phyloP scores from a whole-genome alignment of 1,140 invertebrate genomes.

The Andrena cerasifolii region DNA sequence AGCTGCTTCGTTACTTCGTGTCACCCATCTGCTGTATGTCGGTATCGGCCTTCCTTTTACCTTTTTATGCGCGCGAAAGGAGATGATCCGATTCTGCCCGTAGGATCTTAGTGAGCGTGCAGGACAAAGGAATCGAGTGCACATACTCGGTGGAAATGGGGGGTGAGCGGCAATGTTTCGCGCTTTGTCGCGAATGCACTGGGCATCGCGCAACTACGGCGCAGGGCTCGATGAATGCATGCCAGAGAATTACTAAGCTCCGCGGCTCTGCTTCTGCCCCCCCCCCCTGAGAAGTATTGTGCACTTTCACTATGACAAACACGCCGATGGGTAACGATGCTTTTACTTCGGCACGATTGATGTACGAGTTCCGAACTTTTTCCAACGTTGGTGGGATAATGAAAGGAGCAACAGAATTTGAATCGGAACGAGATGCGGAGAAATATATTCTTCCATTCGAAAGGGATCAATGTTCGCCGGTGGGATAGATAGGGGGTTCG shows the following conservation, averaged over 20 bases:
- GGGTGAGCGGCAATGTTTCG: neutral
- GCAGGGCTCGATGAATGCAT: neutral
- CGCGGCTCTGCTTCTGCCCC: neutral
- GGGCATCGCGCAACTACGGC: neutral
- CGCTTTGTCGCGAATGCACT: neutral
- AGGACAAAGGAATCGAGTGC: neutral
- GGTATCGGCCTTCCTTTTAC: slow-evolving; percentile 7
- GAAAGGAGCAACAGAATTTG: neutral
- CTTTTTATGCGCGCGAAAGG: slow-evolving; percentile 15
- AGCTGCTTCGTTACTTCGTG: slow-evolving; percentile 26
- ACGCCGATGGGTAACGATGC: neutral
- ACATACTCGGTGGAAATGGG: neutral
- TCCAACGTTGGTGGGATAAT: no score
- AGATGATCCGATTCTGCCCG: slow-evolving; percentile 15
- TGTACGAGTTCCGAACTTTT: no score
- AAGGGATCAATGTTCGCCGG: neutral
- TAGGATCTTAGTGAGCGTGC: neutral
- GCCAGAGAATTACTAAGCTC: neutral
- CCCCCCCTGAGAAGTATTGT: neutral
- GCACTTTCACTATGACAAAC: neutral
- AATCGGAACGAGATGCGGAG: neutral
- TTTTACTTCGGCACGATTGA: no score
- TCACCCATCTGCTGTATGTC: neutral
- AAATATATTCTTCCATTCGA: neutral
- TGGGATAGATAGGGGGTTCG: neutral